These are phyloP conservation scores for Ciconia maguari DNA, from an alignment of 2,113 vertebrate genomes.

Conservation along the genomic window DNA sequence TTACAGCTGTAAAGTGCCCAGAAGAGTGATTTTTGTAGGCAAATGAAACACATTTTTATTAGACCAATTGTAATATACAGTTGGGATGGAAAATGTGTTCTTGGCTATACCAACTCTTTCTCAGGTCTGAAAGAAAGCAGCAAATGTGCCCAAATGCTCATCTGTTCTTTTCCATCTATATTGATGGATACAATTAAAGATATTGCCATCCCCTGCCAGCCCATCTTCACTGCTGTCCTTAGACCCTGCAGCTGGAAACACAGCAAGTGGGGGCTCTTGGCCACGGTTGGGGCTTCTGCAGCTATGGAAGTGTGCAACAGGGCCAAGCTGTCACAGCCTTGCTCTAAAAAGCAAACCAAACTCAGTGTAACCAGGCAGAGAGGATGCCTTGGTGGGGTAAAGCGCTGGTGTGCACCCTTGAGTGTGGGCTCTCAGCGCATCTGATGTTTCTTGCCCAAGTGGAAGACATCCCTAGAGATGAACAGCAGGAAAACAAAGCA, in stretches of 20 bases:
- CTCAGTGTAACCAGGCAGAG: not conserved
- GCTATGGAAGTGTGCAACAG: not conserved
- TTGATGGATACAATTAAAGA: not conserved
- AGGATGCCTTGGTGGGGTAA: not conserved
- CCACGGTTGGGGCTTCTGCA: accelerated
- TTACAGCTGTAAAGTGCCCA: not conserved
- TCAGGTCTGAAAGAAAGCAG: not conserved
- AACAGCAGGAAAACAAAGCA: not conserved
- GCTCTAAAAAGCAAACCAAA: not conserved
- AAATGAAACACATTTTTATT: conserved; percentile 32
- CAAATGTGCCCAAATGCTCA: not conserved
- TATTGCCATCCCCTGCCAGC: not conserved
- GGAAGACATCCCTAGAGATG: not conserved
- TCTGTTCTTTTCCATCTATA: not conserved
- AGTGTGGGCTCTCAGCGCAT: accelerated
- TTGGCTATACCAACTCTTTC: not conserved
- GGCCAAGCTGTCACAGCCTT: not conserved
- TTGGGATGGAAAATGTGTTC: not conserved
- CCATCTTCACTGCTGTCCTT: not conserved
- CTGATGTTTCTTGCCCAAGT: not conserved
- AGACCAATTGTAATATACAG: not conserved
- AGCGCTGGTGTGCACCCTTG: not conserved
- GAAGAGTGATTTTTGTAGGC: not conserved
- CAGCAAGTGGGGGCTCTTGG: not conserved
- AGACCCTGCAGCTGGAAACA: not conserved